phyloP scores from a whole-genome alignment of 2,113 vertebrate species.

The Oxygymnocypris stewartii region DNA sequence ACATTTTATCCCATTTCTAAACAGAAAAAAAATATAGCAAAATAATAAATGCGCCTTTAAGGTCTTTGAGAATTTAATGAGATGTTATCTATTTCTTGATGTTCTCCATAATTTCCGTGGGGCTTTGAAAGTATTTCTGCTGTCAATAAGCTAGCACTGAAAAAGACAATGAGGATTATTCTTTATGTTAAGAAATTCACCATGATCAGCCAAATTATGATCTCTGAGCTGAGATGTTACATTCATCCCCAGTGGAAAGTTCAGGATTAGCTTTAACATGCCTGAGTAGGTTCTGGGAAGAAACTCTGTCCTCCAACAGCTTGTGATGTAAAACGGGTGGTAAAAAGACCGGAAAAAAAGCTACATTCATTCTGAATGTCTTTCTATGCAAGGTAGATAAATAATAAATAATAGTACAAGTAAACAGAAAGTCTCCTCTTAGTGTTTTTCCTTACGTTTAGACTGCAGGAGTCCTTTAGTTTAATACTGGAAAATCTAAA shows the following conservation, averaged over 20 bases:
- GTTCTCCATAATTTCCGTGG: background rate
- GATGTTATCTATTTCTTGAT: background rate
- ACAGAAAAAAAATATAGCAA: background rate
- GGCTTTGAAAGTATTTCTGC: slow-evolving; percentile 6
- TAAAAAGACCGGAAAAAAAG: too few relatives aligned
- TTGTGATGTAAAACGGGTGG: background rate
- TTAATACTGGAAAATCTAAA: background rate
- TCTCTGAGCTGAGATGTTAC: background rate
- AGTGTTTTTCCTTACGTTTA: background rate
- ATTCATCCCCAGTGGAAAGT: background rate
- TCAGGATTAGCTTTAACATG: background rate
- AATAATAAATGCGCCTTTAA: background rate
- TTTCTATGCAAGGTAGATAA: background rate
- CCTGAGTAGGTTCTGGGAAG: background rate
- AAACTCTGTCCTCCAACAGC: background rate
- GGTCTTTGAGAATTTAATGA: background rate
- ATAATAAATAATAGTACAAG: background rate
- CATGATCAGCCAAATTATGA: background rate
- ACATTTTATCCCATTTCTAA: background rate
- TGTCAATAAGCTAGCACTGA: background rate
- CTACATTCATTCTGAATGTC: too few relatives aligned
- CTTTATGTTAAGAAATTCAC: background rate
- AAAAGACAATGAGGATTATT: background rate
- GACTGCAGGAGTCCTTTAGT: background rate
- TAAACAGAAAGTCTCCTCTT: background rate